Percentiles rank a stretch among this genome's conserved stretches.
These are phyloP conservation scores for Silurus asotus DNA, from an alignment of 2,113 vertebrate species.

Conservation along the genomic window DNA sequence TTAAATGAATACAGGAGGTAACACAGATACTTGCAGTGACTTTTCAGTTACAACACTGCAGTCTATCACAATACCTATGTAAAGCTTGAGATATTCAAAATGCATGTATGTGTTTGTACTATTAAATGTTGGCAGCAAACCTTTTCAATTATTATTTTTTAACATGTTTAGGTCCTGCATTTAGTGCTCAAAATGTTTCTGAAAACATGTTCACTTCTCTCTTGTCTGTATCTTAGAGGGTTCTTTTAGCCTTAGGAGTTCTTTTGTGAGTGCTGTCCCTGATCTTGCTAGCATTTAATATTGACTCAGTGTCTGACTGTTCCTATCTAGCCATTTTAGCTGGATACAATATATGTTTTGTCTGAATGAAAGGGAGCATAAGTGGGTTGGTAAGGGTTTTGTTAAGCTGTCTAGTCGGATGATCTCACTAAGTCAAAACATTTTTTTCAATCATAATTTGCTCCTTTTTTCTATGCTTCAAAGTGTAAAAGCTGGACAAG, in stretches of 20 bases:
- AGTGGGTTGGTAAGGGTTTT: not conserved
- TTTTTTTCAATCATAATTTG: not conserved
- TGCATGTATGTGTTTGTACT: not conserved
- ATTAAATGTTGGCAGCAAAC: not conserved
- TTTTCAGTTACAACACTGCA: not conserved
- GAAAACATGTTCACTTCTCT: not conserved
- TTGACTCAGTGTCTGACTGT: conserved; percentile 57
- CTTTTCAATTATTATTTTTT: not conserved
- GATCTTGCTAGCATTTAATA: conserved; percentile 57
- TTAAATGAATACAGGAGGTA: not conserved
- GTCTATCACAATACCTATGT: not conserved
- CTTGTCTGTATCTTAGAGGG: not conserved
- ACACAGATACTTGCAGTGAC: too few relatives aligned
- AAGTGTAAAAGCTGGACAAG: not conserved
- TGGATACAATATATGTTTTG: not conserved
- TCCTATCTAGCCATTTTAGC: conserved; percentile 34
- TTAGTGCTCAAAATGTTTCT: not conserved
- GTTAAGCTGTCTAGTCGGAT: conserved; percentile 20
- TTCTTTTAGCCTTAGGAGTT: not conserved
- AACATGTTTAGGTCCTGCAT: not conserved
- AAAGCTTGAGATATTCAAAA: not conserved
- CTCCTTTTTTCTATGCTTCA: not conserved
- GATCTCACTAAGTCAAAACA: not conserved
- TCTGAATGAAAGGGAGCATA: not conserved
- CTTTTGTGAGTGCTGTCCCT: not conserved